Base-by-base conservation (phyloP, 2,888 invertebrate species). In the Nycteola revayana region DNA sequence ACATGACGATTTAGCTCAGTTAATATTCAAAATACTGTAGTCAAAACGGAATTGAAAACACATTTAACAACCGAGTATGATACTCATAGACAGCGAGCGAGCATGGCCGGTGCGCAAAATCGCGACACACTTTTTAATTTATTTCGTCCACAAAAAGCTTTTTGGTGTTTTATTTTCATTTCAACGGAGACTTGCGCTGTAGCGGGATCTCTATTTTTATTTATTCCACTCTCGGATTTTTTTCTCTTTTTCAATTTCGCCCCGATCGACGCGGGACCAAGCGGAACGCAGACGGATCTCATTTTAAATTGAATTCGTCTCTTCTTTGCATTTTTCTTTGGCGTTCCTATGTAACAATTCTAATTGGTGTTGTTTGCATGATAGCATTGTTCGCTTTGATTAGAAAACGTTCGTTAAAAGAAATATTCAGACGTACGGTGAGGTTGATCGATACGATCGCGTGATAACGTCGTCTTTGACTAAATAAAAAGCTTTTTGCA, bases 171-270 rank as follows among this genome's bases (percentile, higher is more conserved):
- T 84, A 85, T 88, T 87, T 87, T 72, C 85, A 84, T 86, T 88
- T 87, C 88, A 84, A 83, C 88, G 83, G 78, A 78, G 86, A 87
- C 86, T 87, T 87, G 86, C 85, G 80, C 82, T 83, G 84, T 84
- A 85, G 85, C 84, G 83, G 86, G 75, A 79, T 85, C 81, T 86
- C 86, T 87, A 87, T 87, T 87, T 87, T 88, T 87, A 83, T 88
- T 87, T 87, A 84, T 85, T 84, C 79, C 75, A 54, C 70, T 70
- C 66, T 52, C 56, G 57, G 60, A 70, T 70, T 79, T 79, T 76
- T 71, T 69, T 62, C 67, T 66, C 63, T 78, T 80, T 87, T 87
- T 86, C 81, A 85, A 83, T 88, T 86, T 83, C 74, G 77, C 66
- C 60, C 59, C 81, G 82, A 85, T 86, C 86, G 83, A 79, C 83